phyloP scores from a whole-genome alignment of 2,113 vertebrate genomes.

The Poeciliopsis prolifica region DNA sequence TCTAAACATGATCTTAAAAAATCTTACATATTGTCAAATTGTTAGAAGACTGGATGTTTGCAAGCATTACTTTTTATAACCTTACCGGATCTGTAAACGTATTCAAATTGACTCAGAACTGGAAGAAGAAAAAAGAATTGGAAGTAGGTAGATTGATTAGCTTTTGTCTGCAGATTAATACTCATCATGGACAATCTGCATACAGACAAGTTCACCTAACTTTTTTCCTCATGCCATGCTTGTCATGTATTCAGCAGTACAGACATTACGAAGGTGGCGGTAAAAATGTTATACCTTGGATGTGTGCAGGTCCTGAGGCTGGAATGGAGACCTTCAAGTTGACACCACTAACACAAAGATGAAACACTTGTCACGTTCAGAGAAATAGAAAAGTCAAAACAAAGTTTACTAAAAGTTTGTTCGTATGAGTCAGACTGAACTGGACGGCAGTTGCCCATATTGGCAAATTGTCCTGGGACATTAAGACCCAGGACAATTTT shows the following conservation, averaged over 20 bases:
- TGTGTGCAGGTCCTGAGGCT: slow-evolving; percentile 13
- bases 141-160: not conserved
- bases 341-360: slow-evolving; percentile 28
- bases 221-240: not conserved
- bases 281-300: slow-evolving; percentile 19
- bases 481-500: no score
- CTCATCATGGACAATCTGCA: no score
- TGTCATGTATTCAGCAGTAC: not conserved
- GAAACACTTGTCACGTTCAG: not conserved
- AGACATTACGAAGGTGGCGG: slow-evolving; percentile 30
- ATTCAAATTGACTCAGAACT: not conserved
- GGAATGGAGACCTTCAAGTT: slow-evolving; percentile 51
- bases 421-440: not conserved
- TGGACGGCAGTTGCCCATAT: no score
- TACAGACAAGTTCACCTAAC: no score
- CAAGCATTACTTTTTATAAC: not conserved
- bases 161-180: no score
- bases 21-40: no score
- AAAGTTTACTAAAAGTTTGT: not conserved
- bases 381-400: not conserved
- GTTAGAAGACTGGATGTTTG: no score
- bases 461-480: no score
- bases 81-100: not conserved
- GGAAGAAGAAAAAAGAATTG: not conserved
- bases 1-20: no score